Conservation (phyloP, 2,113 vertebrate genomes). For the Himantopus leucocephalus region DNA sequence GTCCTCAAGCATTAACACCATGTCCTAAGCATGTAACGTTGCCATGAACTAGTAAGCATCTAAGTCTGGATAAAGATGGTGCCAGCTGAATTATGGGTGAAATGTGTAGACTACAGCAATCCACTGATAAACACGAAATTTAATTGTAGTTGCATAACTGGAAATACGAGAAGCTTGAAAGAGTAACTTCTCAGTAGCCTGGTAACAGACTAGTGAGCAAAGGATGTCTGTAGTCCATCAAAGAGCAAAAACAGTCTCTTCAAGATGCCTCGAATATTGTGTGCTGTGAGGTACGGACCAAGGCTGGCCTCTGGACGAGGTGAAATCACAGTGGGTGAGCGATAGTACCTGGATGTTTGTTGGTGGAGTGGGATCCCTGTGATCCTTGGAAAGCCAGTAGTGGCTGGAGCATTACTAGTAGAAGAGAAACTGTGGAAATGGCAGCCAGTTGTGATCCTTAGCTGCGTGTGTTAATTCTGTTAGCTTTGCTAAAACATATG, state of each 20-base stretch:
- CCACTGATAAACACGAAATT: not conserved
- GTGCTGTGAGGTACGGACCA: not conserved
- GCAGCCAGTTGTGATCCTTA: not conserved
- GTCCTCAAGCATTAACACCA: not conserved
- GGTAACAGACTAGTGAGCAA: not conserved
- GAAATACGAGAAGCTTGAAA: not conserved
- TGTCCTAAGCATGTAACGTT: not conserved
- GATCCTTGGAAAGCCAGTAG: not conserved
- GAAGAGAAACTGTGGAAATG: not conserved
- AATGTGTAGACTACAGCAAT: not conserved
- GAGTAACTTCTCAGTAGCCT: not conserved
- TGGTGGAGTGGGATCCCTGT: not conserved
- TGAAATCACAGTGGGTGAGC: not conserved
- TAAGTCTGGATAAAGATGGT: not conserved
- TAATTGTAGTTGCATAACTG: not conserved
- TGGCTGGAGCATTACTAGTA: not conserved
- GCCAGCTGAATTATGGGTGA: not conserved
- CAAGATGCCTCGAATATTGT: not conserved
- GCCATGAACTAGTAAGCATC: not conserved
- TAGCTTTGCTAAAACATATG: not conserved
- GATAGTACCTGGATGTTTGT: not conserved
- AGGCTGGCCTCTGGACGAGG: not conserved
- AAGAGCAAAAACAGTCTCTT: not conserved
- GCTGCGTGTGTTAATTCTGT: not conserved
- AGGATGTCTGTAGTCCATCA: not conserved